These are phyloP conservation scores for Lepilemur ruficaudatus DNA, from an alignment of 2,797 vertebrate genomes.

Conservation along the genomic window DNA sequence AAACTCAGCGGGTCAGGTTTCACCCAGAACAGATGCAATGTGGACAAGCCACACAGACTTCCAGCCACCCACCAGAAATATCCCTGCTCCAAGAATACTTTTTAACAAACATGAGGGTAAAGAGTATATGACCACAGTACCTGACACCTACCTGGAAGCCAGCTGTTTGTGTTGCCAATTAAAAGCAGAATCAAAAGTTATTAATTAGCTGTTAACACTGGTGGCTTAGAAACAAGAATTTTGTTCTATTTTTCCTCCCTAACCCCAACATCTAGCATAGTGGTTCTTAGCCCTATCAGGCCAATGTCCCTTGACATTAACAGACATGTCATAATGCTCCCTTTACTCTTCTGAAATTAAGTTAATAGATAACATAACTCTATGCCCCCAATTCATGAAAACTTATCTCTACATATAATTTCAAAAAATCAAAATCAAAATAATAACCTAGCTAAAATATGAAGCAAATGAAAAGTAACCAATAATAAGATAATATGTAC, in stretches of 20 bases:
- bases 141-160: neutral
- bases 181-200: neutral
- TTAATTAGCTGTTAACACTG: neutral
- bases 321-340: neutral
- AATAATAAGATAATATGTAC: neutral
- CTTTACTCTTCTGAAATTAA: neutral
- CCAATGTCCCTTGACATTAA: neutral
- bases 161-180: neutral
- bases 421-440: constrained; percentile 1
- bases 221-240: neutral
- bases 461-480: neutral
- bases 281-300: neutral
- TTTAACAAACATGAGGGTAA: neutral
- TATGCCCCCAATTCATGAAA: neutral
- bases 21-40: neutral
- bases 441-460: neutral
- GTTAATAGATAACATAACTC: neutral
- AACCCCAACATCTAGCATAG: neutral
- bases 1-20: neutral
- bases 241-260: neutral
- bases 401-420: neutral
- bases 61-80: neutral
- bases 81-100: neutral
- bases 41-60: neutral
- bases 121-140: neutral